Evolutionary conservation across 2,888 invertebrate species (phyloP).

Genomic region (Cyclophora albipunctata): DNA sequence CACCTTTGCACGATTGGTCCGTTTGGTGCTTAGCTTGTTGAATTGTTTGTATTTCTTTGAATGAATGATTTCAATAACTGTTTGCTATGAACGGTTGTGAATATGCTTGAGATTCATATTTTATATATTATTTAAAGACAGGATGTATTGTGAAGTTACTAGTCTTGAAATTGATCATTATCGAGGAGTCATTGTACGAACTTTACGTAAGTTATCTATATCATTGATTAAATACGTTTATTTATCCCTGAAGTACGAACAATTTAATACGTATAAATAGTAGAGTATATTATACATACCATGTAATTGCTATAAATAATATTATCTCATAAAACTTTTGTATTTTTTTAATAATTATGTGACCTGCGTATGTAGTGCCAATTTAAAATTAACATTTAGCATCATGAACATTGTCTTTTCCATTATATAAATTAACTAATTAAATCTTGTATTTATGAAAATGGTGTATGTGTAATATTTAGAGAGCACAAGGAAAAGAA

Average conservation of each 20-base stretch:
- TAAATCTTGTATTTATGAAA: conserved; percentile 19
- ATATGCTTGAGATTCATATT: conserved; percentile 50
- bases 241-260: conserved; percentile 4
- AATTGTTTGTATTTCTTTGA: conserved; percentile 31
- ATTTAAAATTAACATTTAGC: conserved; percentile 43
- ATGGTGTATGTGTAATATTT: conserved; percentile 20
- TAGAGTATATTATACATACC: no score
- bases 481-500: conserved; percentile 33
- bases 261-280: no score
- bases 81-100: conserved; percentile 59
- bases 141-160: conserved; percentile 39
- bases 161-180: conserved; percentile 37
- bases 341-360: conserved; percentile 56
- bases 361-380: conserved; percentile 71
- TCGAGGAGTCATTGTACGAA: neutral
- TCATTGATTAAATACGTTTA: no score
- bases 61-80: conserved; percentile 30
- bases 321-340: conserved; percentile 27
- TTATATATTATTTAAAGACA: conserved; percentile 34
- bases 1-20: conserved; percentile 47
- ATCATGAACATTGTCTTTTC: conserved; percentile 41
- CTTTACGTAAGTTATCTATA: no score
- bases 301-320: no score
- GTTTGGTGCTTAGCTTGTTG: conserved; percentile 58
- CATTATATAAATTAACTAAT: no score